Conservation (phyloP, 2,797 vertebrate genomes). For the Anguilla marmorata region DNA sequence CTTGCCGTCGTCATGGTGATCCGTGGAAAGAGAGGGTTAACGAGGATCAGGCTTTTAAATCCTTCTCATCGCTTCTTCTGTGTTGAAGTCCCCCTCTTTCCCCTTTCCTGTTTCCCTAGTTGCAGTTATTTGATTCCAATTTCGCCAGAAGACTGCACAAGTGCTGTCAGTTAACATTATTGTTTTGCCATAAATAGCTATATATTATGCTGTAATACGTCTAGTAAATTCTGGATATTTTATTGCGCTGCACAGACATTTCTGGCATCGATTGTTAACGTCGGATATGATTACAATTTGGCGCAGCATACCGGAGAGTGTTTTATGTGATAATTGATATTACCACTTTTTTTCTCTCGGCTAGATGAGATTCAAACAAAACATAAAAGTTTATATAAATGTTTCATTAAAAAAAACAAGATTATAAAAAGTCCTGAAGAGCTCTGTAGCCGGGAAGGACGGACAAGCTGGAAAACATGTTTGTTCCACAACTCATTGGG, state of each 20-base stretch:
- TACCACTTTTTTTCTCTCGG: not conserved
- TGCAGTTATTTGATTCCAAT: not conserved
- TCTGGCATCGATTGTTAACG: not conserved
- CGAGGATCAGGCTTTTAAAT: not conserved
- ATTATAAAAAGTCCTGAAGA: not conserved
- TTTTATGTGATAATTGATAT: not conserved
- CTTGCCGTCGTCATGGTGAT: not conserved
- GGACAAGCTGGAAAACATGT: not conserved
- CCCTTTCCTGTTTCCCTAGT: not conserved
- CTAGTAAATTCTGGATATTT: not conserved
- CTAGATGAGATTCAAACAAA: not conserved
- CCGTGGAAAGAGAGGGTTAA: not conserved
- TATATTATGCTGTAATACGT: too few species aligned
- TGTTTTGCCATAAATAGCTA: not conserved
- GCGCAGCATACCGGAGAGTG: not conserved
- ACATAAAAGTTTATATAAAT: not conserved
- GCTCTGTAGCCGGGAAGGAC: not conserved
- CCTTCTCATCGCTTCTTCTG: not conserved
- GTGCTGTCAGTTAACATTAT: not conserved
- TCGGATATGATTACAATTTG: not conserved
- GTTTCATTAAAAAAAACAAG: not conserved
- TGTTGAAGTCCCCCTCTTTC: not conserved
- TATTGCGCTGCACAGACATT: not conserved
- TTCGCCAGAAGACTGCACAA: not conserved
- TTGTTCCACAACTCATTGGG: not conserved